Percentiles rank a stretch among this genome's conserved stretches.
Conservation (phyloP, 2,797 vertebrate genomes). For the Meriones psammophilus region DNA sequence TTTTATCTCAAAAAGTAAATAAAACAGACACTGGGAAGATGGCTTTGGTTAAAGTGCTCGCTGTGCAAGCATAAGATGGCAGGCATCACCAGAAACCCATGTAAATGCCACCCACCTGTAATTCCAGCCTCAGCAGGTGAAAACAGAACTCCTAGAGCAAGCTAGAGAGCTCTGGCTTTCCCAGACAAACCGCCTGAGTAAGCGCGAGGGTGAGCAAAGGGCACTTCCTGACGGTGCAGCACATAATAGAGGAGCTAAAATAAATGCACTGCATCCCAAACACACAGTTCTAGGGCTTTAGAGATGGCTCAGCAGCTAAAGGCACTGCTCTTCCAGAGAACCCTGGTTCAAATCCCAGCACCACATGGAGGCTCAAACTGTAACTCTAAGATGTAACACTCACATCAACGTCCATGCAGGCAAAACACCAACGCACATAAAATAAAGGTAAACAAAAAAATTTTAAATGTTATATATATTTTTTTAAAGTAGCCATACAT, state of each 20-base stretch:
- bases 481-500: not conserved
- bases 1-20: not conserved
- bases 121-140: not conserved
- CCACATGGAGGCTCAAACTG: too few species aligned
- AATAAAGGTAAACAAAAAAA: too few species aligned
- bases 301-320: too few species aligned
- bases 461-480: too few species aligned
- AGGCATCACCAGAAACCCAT: not conserved
- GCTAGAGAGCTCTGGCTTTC: not conserved
- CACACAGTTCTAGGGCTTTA: not conserved
- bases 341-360: too few species aligned
- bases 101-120: not conserved
- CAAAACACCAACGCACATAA: too few species aligned
- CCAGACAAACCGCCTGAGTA: not conserved
- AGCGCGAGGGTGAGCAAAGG: not conserved
- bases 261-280: not conserved
- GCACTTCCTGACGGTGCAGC: not conserved
- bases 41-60: not conserved
- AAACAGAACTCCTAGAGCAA: not conserved
- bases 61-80: not conserved
- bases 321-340: too few species aligned
- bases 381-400: too few species aligned
- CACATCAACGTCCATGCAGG: too few species aligned
- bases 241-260: too few species aligned
- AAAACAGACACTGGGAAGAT: not conserved